Base-by-base conservation (phyloP, 2,888 invertebrate genomes). In the Xylota segnis region DNA sequence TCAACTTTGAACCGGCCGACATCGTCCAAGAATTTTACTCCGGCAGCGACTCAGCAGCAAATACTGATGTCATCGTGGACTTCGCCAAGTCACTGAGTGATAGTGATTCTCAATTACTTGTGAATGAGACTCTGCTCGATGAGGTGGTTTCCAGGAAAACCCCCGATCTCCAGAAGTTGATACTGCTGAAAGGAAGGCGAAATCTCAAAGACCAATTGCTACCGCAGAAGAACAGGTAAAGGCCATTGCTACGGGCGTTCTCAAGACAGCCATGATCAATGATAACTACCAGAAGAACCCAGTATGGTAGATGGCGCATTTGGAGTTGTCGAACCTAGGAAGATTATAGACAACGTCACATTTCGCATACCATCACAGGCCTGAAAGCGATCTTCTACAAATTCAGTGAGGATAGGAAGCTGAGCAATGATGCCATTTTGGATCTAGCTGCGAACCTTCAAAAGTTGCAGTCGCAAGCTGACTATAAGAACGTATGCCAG, bases 281-380 rank as follows among this genome's bases (percentile, higher is more conserved):
- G 58, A 56, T 10, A 50, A 56, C 6, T 79, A 56, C 4, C n/a
- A 56, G 16, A 58, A 56, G 10, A 79, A 56, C 14, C n/a, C n/a
- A n/a, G n/a, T n/a, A n/a, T 74, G 2, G 74, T 81, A 1, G 78
- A 78, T 5, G 27, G 70, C 43, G 70, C 63, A 2, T 78, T 71
- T 18, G 70, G 78, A 7, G 54, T 71, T 14, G 63, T 71, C 7
- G 40, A 61, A 5, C 63, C 71, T 12, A 56, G 23, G 0, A 27
- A 54, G 14, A 71, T 78, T 16, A 12, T 78, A 0, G 78, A 71
- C 1, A 63, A 63, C n/a, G 71, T 78, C 14, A 71, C 9, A 71
- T 71, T 23, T 47, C 54, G 4, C 79, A 63, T 32, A 72, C 56
- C 2, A 72, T 72, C 50, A 18, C 58, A 7, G 79, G 79, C 10